Evolutionary conservation across 2,888 invertebrate species (phyloP), one percentile per base, ranked within the genome.

Genomic region (Anarsia innoxiella): DNA sequence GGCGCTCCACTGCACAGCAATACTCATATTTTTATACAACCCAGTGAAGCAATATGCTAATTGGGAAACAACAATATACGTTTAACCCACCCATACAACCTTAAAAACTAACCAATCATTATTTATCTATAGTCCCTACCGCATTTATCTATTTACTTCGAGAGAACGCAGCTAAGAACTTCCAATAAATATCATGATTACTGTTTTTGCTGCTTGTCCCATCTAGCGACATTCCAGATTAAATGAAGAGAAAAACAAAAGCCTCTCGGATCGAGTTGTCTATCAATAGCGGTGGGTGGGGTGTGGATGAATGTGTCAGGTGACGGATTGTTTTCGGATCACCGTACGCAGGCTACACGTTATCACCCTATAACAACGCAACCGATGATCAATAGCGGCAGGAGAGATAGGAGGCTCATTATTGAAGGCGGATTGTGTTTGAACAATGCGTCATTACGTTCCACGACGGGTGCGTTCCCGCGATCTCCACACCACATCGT

Each of bases 21-120:
- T 78, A 78, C 74, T 73, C 66, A 77, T 77, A 76, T 75, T 79
- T 78, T 79, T 75, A 69, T 66, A 67, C 51, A 54, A 52, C 56
- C 48, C 56, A 58, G 53, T 74, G 65, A 63, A 57, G 75, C 66
- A 71, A 76, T 66, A 65, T 66, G 66, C 66, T 71, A 69, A 74
- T 74, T 71, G 63, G 41, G 66, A 65, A 66, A 69, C 61, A 65
- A 23, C n/a, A 19, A 19, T 19, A 3, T 19, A 3, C 4, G 6
- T 19, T 19, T 19, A 19, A 19, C 19, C 19, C 6, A n/a, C 6
- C 4, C 19, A 19, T 19, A 5, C 19, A 3, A 19, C 4, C 4
- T 6, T 6, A 19, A 19, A 19, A 19, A 19, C 19, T 3, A 19
- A 19, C 19, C n/a, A n/a, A n/a, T n/a, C n/a, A n/a, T n/a, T n/a